Evolutionary conservation across 2,797 vertebrate species (phyloP).

Genomic region (Poeciliopsis presidionis): DNA sequence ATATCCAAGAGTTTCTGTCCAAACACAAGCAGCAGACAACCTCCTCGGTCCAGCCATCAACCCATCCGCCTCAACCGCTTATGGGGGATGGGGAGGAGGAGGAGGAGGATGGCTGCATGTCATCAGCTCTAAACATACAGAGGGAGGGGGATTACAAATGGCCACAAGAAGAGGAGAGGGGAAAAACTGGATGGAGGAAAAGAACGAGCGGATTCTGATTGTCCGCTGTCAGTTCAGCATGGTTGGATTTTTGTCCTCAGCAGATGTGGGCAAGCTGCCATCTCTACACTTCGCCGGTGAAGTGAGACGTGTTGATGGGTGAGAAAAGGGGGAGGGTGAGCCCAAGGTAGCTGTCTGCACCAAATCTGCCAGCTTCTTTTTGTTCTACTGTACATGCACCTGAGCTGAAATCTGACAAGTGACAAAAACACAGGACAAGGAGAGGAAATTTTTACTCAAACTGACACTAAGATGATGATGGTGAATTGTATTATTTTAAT

Average conservation of each 20-base stretch:
- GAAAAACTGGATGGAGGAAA: slow-evolving; percentile 7
- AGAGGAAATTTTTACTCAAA: not conserved
- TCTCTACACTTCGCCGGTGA: slow-evolving; percentile 44
- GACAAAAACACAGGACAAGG: not conserved
- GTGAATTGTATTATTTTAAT: not conserved
- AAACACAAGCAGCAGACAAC: slow-evolving; percentile 5
- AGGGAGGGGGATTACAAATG: slow-evolving; percentile 45
- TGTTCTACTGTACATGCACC: slow-evolving; percentile 27
- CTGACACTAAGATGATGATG: not conserved
- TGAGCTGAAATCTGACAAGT: slow-evolving; percentile 17
- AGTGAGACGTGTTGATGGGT: slow-evolving; percentile 31
- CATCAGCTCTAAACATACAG: slow-evolving; percentile 22
- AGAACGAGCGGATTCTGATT: slow-evolving; percentile 11
- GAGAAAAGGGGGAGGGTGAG: slow-evolving; percentile 21
- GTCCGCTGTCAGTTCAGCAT: slow-evolving; percentile 8
- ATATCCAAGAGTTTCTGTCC: not conserved
- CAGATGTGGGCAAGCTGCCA: slow-evolving; percentile 58
- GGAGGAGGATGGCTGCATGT: not conserved
- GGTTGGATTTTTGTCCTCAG: slow-evolving; percentile 17
- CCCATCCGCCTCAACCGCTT: not conserved
- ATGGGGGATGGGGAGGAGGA: slow-evolving; percentile 5
- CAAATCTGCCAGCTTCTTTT: slow-evolving; percentile 51
- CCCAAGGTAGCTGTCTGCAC: slow-evolving; percentile 49
- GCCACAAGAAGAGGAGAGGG: slow-evolving; percentile 17
- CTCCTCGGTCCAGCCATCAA: slow-evolving; percentile 38